Evolutionary conservation across 2,888 invertebrate genomes (phyloP), one percentile per base, ranked within the genome.

Genomic region (Chironomus tentans): DNA sequence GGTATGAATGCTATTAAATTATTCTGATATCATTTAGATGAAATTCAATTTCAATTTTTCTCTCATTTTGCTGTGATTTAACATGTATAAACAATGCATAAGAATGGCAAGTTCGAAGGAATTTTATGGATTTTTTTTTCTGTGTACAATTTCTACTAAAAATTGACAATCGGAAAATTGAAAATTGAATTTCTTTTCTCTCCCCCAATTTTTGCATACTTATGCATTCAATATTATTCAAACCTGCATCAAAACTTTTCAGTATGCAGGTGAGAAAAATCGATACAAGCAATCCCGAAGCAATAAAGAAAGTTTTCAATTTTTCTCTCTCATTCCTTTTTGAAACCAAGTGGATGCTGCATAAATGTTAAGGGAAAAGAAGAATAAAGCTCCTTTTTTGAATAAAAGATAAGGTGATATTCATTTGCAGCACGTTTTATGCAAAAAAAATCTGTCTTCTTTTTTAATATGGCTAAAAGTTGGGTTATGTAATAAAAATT

Each of bases 231-330:
- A n/a, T n/a, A n/a, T n/a, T n/a, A n/a, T n/a, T n/a, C 18, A 18
- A 18, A 18, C n/a, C 18, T 56, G 56, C 56, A 56, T 18, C 18
- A 56, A 56, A 18, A 56, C 56, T 56, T 7, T 56, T 56, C 18
- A 15, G 18, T 56, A 46, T 71, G 21, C 71, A 71, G 71, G 71
- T 71, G 71, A 71, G 56, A 28, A 71, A 71, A 71, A 71, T 71
- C 71, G 48, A 71, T 71, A 71, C 22, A 65, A 13, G 47, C 70
- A 70, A 70, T 70, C 47, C 70, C 47, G 46, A 46, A 70, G 70
- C 38, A 56, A 15, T 56, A 56, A 15, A 15, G 56, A n/a, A 56
- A 15, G 18, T 56, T 56, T 56, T 56, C 15, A 56, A n/a, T 15
- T 56, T 18, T 56, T 18, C 6, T 15, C 10, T 10, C 38, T 38